A percentile compares a stretch with the other conserved stretches of the same genome.
Evolutionary conservation across 2,113 vertebrate genomes (phyloP).

Genomic region (Chaetorhynchus papuensis): DNA sequence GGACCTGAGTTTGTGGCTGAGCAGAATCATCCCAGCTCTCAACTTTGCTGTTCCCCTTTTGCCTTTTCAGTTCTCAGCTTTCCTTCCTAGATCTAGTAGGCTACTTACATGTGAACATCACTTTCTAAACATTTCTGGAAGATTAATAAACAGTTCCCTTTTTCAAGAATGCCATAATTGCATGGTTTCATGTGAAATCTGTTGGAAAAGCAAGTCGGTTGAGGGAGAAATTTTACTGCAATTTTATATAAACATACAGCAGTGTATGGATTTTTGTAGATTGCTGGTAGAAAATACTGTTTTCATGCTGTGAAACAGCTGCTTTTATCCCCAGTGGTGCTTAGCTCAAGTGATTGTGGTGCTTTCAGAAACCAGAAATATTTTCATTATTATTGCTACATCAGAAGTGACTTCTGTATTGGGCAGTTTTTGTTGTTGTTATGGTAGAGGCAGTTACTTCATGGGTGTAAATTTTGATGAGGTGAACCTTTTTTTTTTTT

Average conservation of each 20-base stretch:
- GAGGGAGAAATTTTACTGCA: not conserved
- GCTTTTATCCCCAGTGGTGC: not conserved
- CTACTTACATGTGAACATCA: not conserved
- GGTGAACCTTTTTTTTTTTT: not conserved
- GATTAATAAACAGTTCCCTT: not conserved
- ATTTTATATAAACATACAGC: not conserved
- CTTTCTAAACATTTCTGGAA: not conserved
- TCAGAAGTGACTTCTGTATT: not conserved
- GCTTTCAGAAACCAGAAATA: not conserved
- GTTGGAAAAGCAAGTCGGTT: not conserved
- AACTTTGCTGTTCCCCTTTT: not conserved
- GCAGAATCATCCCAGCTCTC: not conserved
- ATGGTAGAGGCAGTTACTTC: not conserved
- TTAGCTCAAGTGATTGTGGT: not conserved
- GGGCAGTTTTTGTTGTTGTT: not conserved
- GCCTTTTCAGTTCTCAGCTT: not conserved
- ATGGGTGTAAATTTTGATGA: not conserved
- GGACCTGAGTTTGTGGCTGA: not conserved
- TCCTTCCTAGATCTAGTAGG: not conserved
- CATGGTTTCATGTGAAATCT: not conserved
- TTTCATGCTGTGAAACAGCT: not conserved
- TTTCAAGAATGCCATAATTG: not conserved
- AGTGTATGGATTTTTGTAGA: not conserved
- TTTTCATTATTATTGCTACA: not conserved
- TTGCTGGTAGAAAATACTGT: not conserved